phyloP scores from a whole-genome alignment of 2,113 vertebrate genomes.

The Nasalis larvatus region DNA sequence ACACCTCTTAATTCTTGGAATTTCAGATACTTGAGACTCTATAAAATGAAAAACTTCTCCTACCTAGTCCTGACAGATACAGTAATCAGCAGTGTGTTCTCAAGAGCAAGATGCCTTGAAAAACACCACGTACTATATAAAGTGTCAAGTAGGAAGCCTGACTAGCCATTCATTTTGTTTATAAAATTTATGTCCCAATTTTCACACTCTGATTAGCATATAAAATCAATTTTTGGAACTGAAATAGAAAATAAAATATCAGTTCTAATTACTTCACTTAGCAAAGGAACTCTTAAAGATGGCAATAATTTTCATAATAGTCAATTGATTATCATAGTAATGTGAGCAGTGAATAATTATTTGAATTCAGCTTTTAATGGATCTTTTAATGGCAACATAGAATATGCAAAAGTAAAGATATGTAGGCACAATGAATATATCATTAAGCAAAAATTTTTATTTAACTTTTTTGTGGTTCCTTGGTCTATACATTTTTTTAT shows the following conservation, averaged over 20 bases:
- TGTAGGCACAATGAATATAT: conserved; percentile 45
- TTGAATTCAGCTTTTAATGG: conserved; percentile 64
- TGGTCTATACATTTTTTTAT: conserved; percentile 32
- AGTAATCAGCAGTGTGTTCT: conserved; percentile 13
- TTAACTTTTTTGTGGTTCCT: conserved; percentile 59
- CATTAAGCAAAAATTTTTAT: conserved; percentile 45
- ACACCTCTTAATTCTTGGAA: neutral
- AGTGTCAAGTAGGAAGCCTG: conserved; percentile 59
- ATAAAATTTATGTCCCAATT: conserved; percentile 78
- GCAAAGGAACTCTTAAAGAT: conserved; percentile 69
- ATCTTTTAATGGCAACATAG: conserved; percentile 7
- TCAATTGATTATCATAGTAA: conserved; percentile 58
- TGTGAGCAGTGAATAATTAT: conserved; percentile 54
- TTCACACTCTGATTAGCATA: conserved; percentile 48
- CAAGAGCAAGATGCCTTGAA: conserved; percentile 51
- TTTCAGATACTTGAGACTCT: neutral
- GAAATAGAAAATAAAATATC: conserved; percentile 69
- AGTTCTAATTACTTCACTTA: conserved; percentile 77
- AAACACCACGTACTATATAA: conserved; percentile 64
- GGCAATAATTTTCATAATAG: conserved; percentile 67
- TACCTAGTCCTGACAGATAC: neutral
- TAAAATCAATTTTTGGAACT: conserved; percentile 53
- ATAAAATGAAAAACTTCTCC: neutral
- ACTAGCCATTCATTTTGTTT: conserved; percentile 76
- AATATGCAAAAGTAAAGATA: conserved; percentile 56